A percentile compares a stretch with the other conserved stretches of the same genome.
Evolutionary conservation across 2,113 vertebrate species (phyloP).

Genomic region (Xenopus laevis): DNA sequence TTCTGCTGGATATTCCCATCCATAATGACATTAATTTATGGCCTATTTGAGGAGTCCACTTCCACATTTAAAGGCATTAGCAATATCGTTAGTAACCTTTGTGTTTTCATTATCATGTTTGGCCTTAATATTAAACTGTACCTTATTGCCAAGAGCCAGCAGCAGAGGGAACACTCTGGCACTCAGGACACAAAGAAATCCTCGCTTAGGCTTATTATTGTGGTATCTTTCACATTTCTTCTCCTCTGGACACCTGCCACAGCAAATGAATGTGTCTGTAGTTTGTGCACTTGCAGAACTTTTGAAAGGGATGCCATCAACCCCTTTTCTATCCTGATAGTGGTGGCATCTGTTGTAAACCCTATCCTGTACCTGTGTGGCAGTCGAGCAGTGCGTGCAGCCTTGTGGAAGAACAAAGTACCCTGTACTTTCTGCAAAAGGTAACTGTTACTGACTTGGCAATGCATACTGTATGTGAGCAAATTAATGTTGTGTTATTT

Average conservation of each 20-base stretch:
- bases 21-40: neutral
- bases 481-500: no score
- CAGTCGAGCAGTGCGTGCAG: neutral
- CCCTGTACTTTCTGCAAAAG: neutral
- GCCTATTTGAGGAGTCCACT: neutral
- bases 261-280: constrained; percentile 5
- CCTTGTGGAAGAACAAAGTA: neutral
- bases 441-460: neutral
- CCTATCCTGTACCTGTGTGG: constrained; percentile 5
- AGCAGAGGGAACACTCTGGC: neutral
- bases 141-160: neutral
- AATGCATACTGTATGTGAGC: no score
- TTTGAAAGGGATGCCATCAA: neutral
- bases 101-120: constrained; percentile 6
- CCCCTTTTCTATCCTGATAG: neutral
- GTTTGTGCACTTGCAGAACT: neutral
- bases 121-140: constrained; percentile 6
- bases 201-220: constrained; percentile 8
- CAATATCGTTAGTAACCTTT: constrained; percentile 9
- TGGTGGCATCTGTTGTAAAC: neutral
- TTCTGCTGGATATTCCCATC: constrained; percentile 11
- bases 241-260: constrained; percentile 9
- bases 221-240: constrained; percentile 5
- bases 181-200: constrained; percentile 11
- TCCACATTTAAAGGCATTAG: constrained; percentile 4